Percentiles rank a stretch among this genome's conserved stretches.
Evolutionary conservation across 2,113 vertebrate genomes (phyloP).

Genomic region (Sarotherodon lohbergeri): DNA sequence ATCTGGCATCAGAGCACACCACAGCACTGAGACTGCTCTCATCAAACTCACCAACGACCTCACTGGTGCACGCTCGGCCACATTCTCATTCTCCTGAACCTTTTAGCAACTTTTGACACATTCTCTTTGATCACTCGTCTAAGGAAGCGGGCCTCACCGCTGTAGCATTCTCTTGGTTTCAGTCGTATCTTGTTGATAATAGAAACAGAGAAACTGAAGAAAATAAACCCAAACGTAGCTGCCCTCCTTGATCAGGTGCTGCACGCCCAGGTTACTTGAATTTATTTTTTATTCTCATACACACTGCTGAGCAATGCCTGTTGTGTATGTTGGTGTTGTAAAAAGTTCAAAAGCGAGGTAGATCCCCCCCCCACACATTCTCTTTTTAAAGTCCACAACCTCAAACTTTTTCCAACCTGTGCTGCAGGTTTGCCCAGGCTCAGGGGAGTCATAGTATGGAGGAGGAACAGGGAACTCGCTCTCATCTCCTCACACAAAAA

Average conservation of each 20-base stretch:
- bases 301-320: constrained; percentile 14
- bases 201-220: background rate
- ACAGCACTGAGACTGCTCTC: accelerated
- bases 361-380: constrained; percentile 24
- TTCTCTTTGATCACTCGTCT: accelerated
- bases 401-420: constrained; percentile 65
- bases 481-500: constrained; percentile 36
- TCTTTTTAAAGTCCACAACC: constrained; percentile 70
- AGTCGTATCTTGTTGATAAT: background rate
- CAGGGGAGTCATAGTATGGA: constrained; percentile 60
- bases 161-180: background rate
- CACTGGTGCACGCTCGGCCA: background rate
- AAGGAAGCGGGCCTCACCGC: background rate
- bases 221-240: background rate
- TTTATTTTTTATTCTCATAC: constrained; percentile 13
- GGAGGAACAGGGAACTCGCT: constrained; percentile 54
- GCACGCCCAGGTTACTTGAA: background rate
- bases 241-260: constrained; percentile 12
- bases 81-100: background rate
- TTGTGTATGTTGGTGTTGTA: constrained; percentile 60
- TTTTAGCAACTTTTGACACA: background rate
- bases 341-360: constrained; percentile 59
- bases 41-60: background rate
- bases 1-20: background rate
- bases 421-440: constrained; percentile 62